Evolutionary conservation across 2,888 invertebrate genomes (phyloP).

Genomic region (Bruchidius siliquastri): DNA sequence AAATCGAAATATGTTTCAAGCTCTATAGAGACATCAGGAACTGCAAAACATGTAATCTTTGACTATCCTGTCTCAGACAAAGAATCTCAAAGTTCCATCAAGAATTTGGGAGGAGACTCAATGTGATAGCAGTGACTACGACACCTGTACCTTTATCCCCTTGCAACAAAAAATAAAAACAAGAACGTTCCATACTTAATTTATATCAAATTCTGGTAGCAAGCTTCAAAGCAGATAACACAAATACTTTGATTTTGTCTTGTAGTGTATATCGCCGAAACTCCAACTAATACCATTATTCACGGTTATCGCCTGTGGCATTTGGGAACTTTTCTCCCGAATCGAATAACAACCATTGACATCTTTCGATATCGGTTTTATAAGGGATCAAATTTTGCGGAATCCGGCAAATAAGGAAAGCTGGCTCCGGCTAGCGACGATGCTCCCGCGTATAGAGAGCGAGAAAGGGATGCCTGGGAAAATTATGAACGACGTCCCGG

Average conservation of each 20-base stretch:
- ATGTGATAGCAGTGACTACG: too few relatives aligned
- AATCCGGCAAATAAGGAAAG: constrained; percentile 1
- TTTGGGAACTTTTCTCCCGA: background rate
- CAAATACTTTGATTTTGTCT: background rate
- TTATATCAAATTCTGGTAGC: too few relatives aligned
- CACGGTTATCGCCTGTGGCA: background rate
- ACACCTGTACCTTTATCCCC: too few relatives aligned
- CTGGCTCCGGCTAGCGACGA: background rate
- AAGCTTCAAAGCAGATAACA: too few relatives aligned
- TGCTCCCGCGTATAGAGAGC: constrained; percentile 3
- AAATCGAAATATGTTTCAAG: too few relatives aligned
- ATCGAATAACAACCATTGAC: constrained; percentile 9
- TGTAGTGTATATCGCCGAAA: background rate
- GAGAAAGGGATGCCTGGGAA: constrained; percentile 37
- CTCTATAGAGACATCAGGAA: too few relatives aligned
- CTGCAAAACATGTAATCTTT: too few relatives aligned
- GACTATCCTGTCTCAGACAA: too few relatives aligned
- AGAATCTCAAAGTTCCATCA: too few relatives aligned
- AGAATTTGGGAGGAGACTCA: too few relatives aligned
- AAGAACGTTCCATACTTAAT: too few relatives aligned
- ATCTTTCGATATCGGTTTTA: constrained; percentile 8
- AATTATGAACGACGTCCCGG: constrained; percentile 52
- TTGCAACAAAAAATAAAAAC: too few relatives aligned
- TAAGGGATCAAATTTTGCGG: constrained; percentile 16
- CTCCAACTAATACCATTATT: background rate